Evolutionary conservation across 2,113 vertebrate genomes (phyloP).

Genomic region (Embiotoca jacksoni): DNA sequence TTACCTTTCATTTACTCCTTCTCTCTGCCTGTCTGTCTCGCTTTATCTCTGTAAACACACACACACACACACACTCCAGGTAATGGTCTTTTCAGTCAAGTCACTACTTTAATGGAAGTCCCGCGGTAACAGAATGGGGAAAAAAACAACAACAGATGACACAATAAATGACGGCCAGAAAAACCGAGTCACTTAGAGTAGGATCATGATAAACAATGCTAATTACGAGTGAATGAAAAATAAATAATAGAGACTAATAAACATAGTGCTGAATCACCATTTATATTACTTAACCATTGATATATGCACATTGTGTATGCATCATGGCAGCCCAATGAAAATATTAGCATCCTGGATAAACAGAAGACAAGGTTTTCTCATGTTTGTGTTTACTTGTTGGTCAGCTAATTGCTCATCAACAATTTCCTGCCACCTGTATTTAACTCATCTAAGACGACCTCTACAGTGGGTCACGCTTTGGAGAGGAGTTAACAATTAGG

Average conservation of each 20-base stretch:
- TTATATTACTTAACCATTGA: no score
- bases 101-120: conserved; percentile 65
- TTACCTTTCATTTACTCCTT: conserved; percentile 72
- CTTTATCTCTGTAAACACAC: conserved; percentile 55
- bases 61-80: conserved; percentile 74
- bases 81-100: conserved; percentile 70
- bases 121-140: conserved; percentile 25
- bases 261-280: no score
- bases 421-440: neutral
- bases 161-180: conserved; percentile 31
- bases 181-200: neutral
- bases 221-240: neutral
- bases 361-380: neutral
- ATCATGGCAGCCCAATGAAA: no score
- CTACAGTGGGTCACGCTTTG: conserved; percentile 11
- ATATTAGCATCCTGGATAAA: neutral
- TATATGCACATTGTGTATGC: no score
- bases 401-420: neutral
- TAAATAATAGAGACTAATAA: neutral
- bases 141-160: conserved; percentile 47
- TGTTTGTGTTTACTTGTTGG: neutral
- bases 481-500: conserved; percentile 43
- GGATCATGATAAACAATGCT: conserved; percentile 14
- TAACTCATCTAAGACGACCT: conserved; percentile 3
- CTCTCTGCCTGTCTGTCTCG: conserved; percentile 17